These are phyloP conservation scores for Siniperca obscura DNA, from an alignment of 2,797 vertebrate genomes.

Conservation along the genomic window DNA sequence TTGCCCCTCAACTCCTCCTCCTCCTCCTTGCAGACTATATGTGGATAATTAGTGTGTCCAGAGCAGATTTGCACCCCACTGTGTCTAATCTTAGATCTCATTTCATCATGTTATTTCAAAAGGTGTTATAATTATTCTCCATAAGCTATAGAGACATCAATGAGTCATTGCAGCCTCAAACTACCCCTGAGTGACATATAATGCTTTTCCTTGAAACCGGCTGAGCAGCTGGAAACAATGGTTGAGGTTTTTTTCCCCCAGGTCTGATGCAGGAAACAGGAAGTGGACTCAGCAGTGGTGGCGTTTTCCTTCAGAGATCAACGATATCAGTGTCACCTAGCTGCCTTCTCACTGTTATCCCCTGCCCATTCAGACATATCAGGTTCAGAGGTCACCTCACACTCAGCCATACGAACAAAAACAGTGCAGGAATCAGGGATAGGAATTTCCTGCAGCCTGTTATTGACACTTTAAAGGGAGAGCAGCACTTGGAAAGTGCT, in stretches of 20 bases:
- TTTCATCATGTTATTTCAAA: slow-evolving; percentile 53
- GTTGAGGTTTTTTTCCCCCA: background rate
- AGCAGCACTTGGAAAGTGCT: slow-evolving; percentile 63
- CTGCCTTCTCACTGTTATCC: slow-evolving; percentile 44
- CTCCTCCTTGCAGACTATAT: slow-evolving; percentile 12
- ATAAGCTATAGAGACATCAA: slow-evolving; percentile 56
- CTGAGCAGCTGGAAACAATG: slow-evolving; percentile 49
- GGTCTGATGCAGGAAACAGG: slow-evolving; percentile 76
- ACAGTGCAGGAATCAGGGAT: slow-evolving; percentile 24
- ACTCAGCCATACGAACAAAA: slow-evolving; percentile 59
- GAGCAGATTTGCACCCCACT: slow-evolving; percentile 44
- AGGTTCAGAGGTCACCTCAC: slow-evolving; percentile 70
- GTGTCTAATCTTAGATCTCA: slow-evolving; percentile 59
- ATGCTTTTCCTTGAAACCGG: slow-evolving; percentile 11
- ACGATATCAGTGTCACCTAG: slow-evolving; percentile 59
- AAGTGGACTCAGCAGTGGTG: slow-evolving; percentile 65
- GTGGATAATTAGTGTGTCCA: slow-evolving; percentile 51
- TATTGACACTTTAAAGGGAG: slow-evolving; percentile 59
- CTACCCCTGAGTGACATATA: slow-evolving; percentile 34
- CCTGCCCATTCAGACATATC: slow-evolving; percentile 43
- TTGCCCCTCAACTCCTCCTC: background rate
- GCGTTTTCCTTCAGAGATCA: slow-evolving; percentile 48
- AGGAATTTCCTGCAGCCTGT: slow-evolving; percentile 67
- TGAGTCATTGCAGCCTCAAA: slow-evolving; percentile 24
- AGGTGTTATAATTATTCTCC: slow-evolving; percentile 59